A percentile compares a stretch with the other conserved stretches of the same genome.
phyloP scores from a whole-genome alignment of 2,888 invertebrate species.

The Mycogona germanica region DNA sequence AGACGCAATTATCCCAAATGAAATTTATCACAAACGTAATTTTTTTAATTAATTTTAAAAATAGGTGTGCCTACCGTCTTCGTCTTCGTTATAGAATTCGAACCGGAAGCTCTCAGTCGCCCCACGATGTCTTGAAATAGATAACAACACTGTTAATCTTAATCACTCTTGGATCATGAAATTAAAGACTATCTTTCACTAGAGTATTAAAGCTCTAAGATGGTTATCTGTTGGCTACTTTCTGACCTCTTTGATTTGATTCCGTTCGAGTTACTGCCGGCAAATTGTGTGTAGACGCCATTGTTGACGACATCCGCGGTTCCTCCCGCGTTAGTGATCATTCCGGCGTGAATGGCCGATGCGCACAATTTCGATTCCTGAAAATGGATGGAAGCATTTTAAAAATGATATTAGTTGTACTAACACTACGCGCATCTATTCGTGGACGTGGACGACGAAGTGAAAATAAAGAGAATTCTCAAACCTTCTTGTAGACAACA shows the following conservation, averaged over 20 bases:
- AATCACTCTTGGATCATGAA: not conserved
- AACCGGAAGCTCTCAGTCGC: constrained; percentile 11
- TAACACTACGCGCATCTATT: not conserved
- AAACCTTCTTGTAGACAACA: constrained; percentile 13
- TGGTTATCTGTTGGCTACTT: not conserved
- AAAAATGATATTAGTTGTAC: not conserved
- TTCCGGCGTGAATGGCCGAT: constrained; percentile 13
- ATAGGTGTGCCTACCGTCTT: not conserved
- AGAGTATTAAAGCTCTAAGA: not conserved
- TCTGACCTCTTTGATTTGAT: constrained; percentile 8
- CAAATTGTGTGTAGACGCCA: constrained; percentile 10
- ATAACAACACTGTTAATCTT: not conserved
- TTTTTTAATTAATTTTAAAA: not conserved
- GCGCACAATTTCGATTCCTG: constrained; percentile 11
- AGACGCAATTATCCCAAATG: too few species aligned
- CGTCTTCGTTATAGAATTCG: not conserved
- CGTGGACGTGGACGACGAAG: not conserved
- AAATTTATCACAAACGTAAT: too few species aligned
- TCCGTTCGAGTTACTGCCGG: constrained; percentile 9
- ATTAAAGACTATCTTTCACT: too few species aligned
- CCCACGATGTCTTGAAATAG: not conserved
- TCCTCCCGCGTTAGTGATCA: constrained; percentile 9
- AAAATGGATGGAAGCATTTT: not conserved
- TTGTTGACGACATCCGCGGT: constrained; percentile 10
- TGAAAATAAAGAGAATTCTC: too few species aligned